These are phyloP conservation scores for Tragelaphus buxtoni DNA, from an alignment of 2,113 vertebrate species.

Conservation along the genomic window DNA sequence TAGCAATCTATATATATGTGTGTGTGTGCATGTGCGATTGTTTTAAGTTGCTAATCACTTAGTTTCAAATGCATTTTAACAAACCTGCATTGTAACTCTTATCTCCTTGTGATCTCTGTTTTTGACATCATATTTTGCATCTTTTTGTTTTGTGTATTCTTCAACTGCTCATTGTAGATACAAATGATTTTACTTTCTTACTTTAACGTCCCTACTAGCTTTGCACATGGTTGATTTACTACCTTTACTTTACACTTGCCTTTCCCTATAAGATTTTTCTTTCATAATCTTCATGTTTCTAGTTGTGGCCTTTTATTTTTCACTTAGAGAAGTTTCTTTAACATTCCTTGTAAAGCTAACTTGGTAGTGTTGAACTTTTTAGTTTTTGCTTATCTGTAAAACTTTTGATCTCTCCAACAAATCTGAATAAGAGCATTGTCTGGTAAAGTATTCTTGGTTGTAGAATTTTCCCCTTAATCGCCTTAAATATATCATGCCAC, in stretches of 20 bases:
- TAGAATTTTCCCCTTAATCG: background rate
- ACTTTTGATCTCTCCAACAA: background rate
- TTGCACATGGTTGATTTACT: background rate
- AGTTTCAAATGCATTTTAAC: background rate
- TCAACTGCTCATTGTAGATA: background rate
- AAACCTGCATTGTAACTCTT: background rate
- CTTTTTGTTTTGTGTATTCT: background rate
- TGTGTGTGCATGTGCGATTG: background rate
- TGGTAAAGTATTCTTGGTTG: background rate
- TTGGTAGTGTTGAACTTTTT: background rate
- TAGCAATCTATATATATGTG: background rate
- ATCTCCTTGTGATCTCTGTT: background rate
- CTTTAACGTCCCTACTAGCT: background rate
- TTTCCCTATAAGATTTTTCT: background rate
- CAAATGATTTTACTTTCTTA: background rate
- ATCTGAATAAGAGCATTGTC: background rate
- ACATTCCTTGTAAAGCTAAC: background rate
- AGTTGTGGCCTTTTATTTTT: background rate
- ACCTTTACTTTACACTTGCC: background rate
- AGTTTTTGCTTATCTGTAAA: background rate
- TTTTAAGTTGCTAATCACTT: background rate
- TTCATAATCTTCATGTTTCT: background rate
- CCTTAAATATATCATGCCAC: background rate
- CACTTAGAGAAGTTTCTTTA: background rate
- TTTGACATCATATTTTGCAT: background rate